Conservation (phyloP, 92 coral and sea anemone genomes). For the Zoanthus sociatus region DNA sequence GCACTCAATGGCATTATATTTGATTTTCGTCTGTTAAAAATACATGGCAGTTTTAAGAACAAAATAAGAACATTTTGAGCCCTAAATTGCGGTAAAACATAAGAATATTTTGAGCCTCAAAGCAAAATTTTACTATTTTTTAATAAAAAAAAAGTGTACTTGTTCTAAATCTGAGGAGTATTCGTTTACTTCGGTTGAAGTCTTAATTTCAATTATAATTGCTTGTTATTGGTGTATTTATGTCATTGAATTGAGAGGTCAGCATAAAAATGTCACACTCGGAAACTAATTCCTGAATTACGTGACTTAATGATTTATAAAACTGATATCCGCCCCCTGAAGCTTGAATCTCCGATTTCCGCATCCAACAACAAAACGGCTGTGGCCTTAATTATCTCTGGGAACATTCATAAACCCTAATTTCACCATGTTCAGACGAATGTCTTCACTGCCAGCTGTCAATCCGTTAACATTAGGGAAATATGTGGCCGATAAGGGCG, state of each 20-base stretch:
- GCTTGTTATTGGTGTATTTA: too few species aligned
- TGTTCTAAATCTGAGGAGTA: too few species aligned
- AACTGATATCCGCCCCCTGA: slow-evolving; percentile 8
- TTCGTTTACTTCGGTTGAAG: too few species aligned
- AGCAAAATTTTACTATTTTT: too few species aligned
- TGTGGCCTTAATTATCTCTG: not conserved
- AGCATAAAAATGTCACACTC: not conserved
- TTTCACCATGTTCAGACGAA: slow-evolving; percentile 37
- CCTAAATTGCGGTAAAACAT: too few species aligned
- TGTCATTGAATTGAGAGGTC: not conserved
- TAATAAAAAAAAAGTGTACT: too few species aligned
- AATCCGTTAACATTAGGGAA: slow-evolving; percentile 42
- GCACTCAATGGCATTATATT: too few species aligned
- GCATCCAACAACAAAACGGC: slow-evolving; percentile 21
- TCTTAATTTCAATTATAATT: too few species aligned
- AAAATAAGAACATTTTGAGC: too few species aligned
- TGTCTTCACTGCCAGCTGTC: slow-evolving; percentile 41
- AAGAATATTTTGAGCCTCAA: too few species aligned
- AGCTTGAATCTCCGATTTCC: slow-evolving; percentile 29
- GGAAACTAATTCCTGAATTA: not conserved
- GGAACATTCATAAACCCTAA: not conserved
- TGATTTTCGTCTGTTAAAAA: too few species aligned
- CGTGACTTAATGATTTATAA: not conserved
- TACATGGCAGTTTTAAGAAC: too few species aligned
- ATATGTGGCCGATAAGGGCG: slow-evolving; percentile 37